phyloP scores from a whole-genome alignment of 2,888 invertebrate species.

The Morpho helenor region DNA sequence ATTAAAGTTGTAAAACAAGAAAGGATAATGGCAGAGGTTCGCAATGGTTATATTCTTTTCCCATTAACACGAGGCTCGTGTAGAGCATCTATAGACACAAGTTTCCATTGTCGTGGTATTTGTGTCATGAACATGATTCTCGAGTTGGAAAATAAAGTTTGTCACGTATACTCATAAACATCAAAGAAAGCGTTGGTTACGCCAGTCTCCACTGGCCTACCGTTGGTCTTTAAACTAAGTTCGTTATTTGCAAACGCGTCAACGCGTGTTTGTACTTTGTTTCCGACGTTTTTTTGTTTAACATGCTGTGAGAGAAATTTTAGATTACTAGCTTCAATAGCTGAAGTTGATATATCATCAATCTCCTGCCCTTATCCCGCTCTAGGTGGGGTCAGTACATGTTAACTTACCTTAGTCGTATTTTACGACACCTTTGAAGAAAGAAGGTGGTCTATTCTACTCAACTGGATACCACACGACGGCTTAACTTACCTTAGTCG shows the following conservation, averaged over 20 bases:
- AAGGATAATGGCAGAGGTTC: slow-evolving; percentile 39
- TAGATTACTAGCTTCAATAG: not conserved
- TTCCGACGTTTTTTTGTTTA: slow-evolving; percentile 9
- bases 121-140: slow-evolving; percentile 44
- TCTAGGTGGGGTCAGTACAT: too few relatives aligned
- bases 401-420: too few relatives aligned
- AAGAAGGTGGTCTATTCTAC: too few relatives aligned
- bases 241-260: slow-evolving; percentile 26
- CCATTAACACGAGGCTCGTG: slow-evolving; percentile 59
- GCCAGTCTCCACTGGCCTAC: slow-evolving; percentile 28
- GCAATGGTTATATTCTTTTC: slow-evolving; percentile 58
- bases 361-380: too few relatives aligned
- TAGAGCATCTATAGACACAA: slow-evolving; percentile 50
- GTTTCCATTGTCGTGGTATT: slow-evolving; percentile 52
- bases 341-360: too few relatives aligned
- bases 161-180: slow-evolving; percentile 48
- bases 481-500: too few relatives aligned
- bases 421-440: too few relatives aligned
- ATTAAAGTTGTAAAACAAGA: slow-evolving; percentile 50
- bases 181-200: slow-evolving; percentile 41
- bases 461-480: too few relatives aligned
- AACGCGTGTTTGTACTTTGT: slow-evolving; percentile 10
- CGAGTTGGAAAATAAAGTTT: slow-evolving; percentile 31
- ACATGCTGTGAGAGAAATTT: slow-evolving; percentile 16
- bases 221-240: slow-evolving; percentile 29